Percentiles rank a stretch among this genome's conserved stretches.
These are phyloP conservation scores for Psittacula echo DNA, from an alignment of 2,797 vertebrate species.

Conservation along the genomic window DNA sequence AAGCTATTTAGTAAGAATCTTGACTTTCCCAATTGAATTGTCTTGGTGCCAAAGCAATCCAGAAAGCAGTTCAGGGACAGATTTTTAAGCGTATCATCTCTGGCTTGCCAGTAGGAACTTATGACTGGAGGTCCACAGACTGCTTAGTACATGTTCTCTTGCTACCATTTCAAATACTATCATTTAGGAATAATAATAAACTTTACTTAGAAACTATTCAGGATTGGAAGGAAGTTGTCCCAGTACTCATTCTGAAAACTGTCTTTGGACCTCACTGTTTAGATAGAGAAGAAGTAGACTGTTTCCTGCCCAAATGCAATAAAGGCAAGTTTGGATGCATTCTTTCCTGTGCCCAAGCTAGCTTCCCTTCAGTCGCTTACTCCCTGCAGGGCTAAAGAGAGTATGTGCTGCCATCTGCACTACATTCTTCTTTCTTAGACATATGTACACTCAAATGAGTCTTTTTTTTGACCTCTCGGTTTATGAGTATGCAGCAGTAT, in stretches of 20 bases:
- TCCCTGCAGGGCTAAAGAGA: neutral
- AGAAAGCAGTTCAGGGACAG: neutral
- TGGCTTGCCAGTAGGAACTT: neutral
- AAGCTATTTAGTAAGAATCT: neutral
- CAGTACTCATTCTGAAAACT: neutral
- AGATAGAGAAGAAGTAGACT: neutral
- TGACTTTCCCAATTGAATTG: neutral
- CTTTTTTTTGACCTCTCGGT: neutral
- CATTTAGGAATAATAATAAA: conserved; percentile 14
- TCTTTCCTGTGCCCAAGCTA: neutral
- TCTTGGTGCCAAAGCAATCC: neutral
- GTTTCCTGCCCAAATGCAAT: neutral
- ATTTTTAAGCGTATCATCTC: conserved; percentile 18
- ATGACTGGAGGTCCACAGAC: neutral
- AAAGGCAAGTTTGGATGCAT: neutral
- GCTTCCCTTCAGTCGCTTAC: neutral
- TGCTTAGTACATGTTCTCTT: neutral
- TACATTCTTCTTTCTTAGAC: neutral
- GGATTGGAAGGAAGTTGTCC: neutral
- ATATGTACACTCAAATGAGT: neutral
- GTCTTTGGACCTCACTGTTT: neutral
- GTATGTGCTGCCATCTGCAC: neutral
- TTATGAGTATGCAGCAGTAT: neutral
- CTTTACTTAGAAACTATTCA: neutral
- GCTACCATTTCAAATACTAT: neutral